Evolutionary conservation across 2,113 vertebrate genomes (phyloP).

Genomic region (Callionymus lyra): DNA sequence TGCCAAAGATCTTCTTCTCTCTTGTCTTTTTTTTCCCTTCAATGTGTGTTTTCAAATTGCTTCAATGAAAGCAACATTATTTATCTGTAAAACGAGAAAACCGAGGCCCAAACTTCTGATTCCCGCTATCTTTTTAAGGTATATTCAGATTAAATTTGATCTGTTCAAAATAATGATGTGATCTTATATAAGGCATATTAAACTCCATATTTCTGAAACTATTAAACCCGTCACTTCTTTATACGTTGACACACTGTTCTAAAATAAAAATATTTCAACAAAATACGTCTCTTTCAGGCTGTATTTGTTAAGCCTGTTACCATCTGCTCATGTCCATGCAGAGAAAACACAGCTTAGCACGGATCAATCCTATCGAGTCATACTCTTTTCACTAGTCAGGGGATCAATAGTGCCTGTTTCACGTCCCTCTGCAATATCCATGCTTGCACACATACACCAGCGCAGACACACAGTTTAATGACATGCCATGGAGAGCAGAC

Average conservation of each 20-base stretch:
- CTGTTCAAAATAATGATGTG: too few relatives aligned
- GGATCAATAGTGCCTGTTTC: constrained; percentile 59
- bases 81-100: too few relatives aligned
- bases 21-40: constrained; percentile 16
- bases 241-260: too few relatives aligned
- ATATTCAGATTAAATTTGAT: too few relatives aligned
- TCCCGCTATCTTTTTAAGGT: too few relatives aligned
- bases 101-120: too few relatives aligned
- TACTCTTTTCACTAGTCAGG: constrained; percentile 51
- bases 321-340: constrained; percentile 48
- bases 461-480: constrained; percentile 25
- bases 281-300: too few relatives aligned
- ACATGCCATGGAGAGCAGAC: constrained; percentile 36
- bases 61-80: neutral
- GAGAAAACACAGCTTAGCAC: constrained; percentile 61
- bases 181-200: too few relatives aligned
- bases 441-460: constrained; percentile 8
- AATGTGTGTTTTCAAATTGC: constrained; percentile 12
- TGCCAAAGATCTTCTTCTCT: constrained; percentile 36
- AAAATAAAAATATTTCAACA: too few relatives aligned
- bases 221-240: too few relatives aligned
- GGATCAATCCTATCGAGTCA: constrained; percentile 61
- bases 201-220: too few relatives aligned
- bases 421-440: constrained; percentile 42
- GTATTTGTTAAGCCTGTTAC: constrained; percentile 20